Conservation (phyloP, 1,140 invertebrate genomes). For the Stratiolaelaps scimitus region DNA sequence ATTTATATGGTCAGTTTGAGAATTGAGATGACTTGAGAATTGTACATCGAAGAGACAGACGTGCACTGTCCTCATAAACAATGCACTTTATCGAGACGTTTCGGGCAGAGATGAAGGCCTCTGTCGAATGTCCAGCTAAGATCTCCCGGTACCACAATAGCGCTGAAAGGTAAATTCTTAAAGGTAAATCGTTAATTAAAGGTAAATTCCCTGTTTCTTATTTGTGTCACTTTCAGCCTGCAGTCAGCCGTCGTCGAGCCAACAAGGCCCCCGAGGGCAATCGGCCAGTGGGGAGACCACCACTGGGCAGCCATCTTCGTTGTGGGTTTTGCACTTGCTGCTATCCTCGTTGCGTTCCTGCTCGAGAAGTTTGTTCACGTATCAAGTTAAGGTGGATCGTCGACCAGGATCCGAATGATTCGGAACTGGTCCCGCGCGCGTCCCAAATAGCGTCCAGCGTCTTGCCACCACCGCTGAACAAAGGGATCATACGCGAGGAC, state of each 20-base stretch:
- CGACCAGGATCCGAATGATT: not conserved
- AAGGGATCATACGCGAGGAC: conserved; percentile 2
- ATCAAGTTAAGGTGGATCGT: not conserved
- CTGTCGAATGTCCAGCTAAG: not conserved
- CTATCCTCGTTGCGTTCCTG: conserved; percentile 51
- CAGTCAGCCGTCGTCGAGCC: not conserved
- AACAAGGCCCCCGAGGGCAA: not conserved
- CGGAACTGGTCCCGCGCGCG: not conserved
- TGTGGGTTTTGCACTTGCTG: conserved; percentile 49
- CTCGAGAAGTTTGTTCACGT: conserved; percentile 44
- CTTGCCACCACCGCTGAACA: not conserved
- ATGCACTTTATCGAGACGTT: too few species aligned
- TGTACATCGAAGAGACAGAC: too few species aligned
- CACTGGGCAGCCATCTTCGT: conserved; percentile 53
- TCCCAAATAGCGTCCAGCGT: not conserved
- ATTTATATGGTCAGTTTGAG: too few species aligned
- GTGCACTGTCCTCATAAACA: too few species aligned
- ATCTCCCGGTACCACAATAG: not conserved
- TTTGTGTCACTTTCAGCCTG: conserved; percentile 34
- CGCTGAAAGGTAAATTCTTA: too few species aligned
- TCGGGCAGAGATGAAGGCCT: too few species aligned
- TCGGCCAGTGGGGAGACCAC: conserved; percentile 48
- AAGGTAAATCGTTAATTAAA: too few species aligned
- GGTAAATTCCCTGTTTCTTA: conserved; percentile 25
- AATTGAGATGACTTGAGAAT: too few species aligned